Conservation (phyloP, 2,888 invertebrate genomes). For the Cephus sareptanus region DNA sequence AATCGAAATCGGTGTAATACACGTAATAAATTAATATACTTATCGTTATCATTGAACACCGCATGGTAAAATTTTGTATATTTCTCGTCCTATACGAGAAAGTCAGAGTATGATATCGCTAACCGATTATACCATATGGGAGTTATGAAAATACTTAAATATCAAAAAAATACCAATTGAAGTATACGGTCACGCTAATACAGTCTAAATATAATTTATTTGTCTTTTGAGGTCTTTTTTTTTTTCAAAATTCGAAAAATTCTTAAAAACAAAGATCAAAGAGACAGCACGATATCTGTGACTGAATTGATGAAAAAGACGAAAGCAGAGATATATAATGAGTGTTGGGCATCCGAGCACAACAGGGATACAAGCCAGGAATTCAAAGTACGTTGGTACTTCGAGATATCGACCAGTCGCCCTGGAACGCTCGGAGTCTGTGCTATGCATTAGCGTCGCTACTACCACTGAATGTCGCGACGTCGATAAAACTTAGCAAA, state of each 20-base stretch:
- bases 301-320: neutral
- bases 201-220: neutral
- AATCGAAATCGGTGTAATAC: no score
- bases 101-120: neutral
- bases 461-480: constrained; percentile 35
- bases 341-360: neutral
- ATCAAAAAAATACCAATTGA: neutral
- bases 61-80: neutral
- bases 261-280: neutral
- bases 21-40: no score
- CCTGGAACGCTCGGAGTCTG: constrained; percentile 50
- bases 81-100: neutral
- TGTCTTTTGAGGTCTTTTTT: neutral
- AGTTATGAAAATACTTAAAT: neutral
- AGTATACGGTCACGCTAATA: neutral
- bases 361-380: constrained; percentile 17
- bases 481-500: neutral
- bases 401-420: constrained; percentile 58
- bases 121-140: neutral
- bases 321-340: neutral
- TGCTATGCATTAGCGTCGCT: constrained; percentile 47
- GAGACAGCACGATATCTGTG: neutral
- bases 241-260: neutral
- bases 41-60: neutral
- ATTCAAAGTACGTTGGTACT: constrained; percentile 58